Evolutionary conservation across 1,140 invertebrate genomes (phyloP), one percentile per base, ranked within the genome.

Genomic region (Lepidurus apus): DNA sequence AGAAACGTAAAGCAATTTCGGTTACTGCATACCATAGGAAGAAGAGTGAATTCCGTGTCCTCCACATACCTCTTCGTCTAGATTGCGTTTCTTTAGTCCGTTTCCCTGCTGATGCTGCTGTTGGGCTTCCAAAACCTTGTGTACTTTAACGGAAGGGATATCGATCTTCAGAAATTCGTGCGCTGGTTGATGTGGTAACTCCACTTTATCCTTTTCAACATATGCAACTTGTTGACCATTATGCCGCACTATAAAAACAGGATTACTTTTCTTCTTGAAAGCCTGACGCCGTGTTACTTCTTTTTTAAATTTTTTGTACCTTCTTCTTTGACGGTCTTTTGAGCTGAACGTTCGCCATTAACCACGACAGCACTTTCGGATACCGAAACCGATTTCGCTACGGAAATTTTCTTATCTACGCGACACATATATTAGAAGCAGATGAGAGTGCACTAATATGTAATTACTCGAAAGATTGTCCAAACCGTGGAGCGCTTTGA

Each of bases 211-310:
- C 53, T 65, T 65, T 21, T 65, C 53, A 17, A 65, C 17, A 21
- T 65, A 21, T n/a, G 53, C 53, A 65, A 65, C 53, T 65, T 65
- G 53, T 65, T 65, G 53, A 13, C 53, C 53, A 65, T 65, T 65
- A 65, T 65, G 53, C 17, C 13, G 53, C 17, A 65, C 53, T 65
- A 21, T 13, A 13, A 65, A 21, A 65, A 21, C 7, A 21, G 21
- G 53, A 65, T 13, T n/a, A n/a, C 21, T 13, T n/a, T 65, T 65
- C 53, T n/a, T 65, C 53, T n/a, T 65, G 21, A 65, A 65, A 65
- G 6, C 17, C 17, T n/a, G 53, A 65, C 7, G 13, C 7, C 53
- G 53, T 13, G 53, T 65, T 34, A 34, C 34, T 34, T 34, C 2
- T 7, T 65, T 65, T 6, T 13, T 6, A n/a, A 65, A 7, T 65